Evolutionary conservation across 2,888 invertebrate genomes (phyloP), one percentile per base, ranked within the genome.

Genomic region (Antitype chi): DNA sequence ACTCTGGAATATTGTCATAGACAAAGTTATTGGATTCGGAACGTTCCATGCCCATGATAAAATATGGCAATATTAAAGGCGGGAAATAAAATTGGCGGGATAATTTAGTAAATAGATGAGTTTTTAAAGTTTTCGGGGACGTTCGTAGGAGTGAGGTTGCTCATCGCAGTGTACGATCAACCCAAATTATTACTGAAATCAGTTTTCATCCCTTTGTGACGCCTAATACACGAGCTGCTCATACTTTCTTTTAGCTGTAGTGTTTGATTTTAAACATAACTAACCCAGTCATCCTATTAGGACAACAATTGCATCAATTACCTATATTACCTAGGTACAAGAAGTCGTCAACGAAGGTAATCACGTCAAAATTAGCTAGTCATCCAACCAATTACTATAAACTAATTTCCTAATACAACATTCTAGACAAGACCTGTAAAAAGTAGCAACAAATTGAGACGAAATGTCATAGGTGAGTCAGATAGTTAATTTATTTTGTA

Each of bases 1-100:
- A 91, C 91, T 92, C 91, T 91, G 91, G 94, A 94, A 95, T 95
- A 95, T 94, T 94, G 93, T 93, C 94, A 93, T 94, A 94, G 94
- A 93, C 93, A 92, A 94, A 93, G 89, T 93, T 95, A 94, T 95
- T 95, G 93, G 91, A 92, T 94, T 93, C 91, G 91, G 92, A 92
- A 91, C 91, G 91, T 87, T 92, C 85, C 85, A 80, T 78, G 52
- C 74, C 80, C 72, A 77, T 82, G 87, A 88, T 89, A 88, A 90
- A 90, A 90, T 88, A 87, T 87, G 81, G 80, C 85, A 73, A 84
- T 81, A 78, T 84, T 70, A 81, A 38, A 79, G 77, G 81, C 76
- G 78, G 85, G 80, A 86, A 85, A 87, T 87, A 79, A 89, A 89
- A 89, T 88, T 90, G 89, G 84, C 88, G 88, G 78, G 81, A 86